phyloP scores from a whole-genome alignment of 2,888 invertebrate species.

The Cistogaster globosa region DNA sequence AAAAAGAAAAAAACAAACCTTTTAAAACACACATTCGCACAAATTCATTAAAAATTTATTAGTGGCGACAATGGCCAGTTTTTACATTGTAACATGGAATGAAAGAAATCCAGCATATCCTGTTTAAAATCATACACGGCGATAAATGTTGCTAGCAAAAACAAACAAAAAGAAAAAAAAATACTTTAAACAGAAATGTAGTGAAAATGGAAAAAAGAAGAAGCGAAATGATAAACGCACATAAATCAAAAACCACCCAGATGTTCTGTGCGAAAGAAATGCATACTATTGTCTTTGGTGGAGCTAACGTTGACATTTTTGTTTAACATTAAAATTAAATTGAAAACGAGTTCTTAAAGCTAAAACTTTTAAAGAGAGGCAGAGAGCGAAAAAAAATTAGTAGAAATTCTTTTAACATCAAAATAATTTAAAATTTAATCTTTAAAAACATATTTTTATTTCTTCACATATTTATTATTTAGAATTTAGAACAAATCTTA shows the following conservation, averaged over 20 bases:
- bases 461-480: too few species aligned
- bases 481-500: too few species aligned
- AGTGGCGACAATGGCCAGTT: slow-evolving; percentile 67
- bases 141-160: slow-evolving; percentile 4
- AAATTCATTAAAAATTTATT: slow-evolving; percentile 70
- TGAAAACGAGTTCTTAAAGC: background rate
- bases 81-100: slow-evolving; percentile 57
- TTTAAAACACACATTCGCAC: slow-evolving; percentile 43
- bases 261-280: slow-evolving; percentile 50
- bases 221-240: slow-evolving; percentile 3
- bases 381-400: too few species aligned
- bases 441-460: too few species aligned
- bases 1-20: slow-evolving; percentile 37
- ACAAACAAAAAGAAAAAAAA: background rate
- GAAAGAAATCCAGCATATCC: slow-evolving; percentile 65
- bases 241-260: slow-evolving; percentile 63
- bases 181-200: slow-evolving; percentile 49
- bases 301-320: slow-evolving; percentile 27
- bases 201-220: slow-evolving; percentile 17
- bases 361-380: too few species aligned
- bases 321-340: background rate
- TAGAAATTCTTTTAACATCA: too few species aligned
- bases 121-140: slow-evolving; percentile 57
- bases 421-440: too few species aligned
- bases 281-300: background rate